These are phyloP conservation scores for Lonchura striata DNA, from an alignment of 2,113 vertebrate genomes.

Conservation along the genomic window DNA sequence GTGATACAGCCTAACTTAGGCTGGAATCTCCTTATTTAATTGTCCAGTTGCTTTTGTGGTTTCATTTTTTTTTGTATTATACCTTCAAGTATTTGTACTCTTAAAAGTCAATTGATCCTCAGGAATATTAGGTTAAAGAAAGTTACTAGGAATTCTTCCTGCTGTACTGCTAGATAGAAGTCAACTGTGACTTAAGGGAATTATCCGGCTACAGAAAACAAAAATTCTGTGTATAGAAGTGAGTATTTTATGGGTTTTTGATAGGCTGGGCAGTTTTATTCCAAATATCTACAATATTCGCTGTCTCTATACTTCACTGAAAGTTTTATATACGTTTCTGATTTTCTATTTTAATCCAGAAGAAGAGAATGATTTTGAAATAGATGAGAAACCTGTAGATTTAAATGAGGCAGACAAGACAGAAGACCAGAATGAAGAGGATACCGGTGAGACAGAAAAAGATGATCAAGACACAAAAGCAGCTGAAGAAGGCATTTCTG, in stretches of 20 bases:
- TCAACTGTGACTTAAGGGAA: neutral
- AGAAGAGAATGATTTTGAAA: conserved; percentile 87
- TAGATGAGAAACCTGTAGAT: conserved; percentile 79
- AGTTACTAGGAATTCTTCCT: neutral
- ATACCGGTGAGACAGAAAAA: conserved; percentile 19
- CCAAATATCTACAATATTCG: neutral
- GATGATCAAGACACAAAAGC: conserved; percentile 19
- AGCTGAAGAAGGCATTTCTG: conserved; percentile 61
- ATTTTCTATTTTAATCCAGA: neutral
- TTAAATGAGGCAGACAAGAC: conserved; percentile 70
- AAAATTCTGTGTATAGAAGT: neutral
- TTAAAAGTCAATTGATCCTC: neutral
- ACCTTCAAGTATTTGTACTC: neutral
- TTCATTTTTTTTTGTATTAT: neutral
- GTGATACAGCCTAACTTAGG: neutral
- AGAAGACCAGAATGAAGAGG: conserved; percentile 60
- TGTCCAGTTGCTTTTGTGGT: neutral
- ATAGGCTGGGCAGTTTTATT: neutral
- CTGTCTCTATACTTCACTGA: neutral
- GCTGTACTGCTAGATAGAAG: neutral
- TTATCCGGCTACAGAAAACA: neutral
- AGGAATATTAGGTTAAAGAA: neutral
- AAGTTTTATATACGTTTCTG: neutral
- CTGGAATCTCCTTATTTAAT: neutral
- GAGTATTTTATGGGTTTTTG: neutral